Evolutionary conservation across 2,113 vertebrate genomes (phyloP).

Genomic region (Montifringilla adamsi): DNA sequence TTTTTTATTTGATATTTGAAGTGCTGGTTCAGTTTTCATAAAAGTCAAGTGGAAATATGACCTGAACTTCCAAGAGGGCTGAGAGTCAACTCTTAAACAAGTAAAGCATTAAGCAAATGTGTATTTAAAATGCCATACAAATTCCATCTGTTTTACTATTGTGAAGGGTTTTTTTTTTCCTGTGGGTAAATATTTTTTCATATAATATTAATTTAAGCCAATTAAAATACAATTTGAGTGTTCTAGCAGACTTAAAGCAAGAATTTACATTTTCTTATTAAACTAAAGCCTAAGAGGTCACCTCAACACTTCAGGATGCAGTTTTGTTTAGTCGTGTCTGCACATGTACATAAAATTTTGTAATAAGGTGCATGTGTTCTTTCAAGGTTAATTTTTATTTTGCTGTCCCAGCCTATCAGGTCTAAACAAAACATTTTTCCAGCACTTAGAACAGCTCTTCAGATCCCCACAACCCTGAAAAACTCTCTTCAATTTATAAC

Average conservation of each 20-base stretch:
- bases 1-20: constrained; percentile 39
- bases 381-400: background rate
- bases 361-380: background rate
- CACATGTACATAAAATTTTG: background rate
- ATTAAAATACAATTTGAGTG: background rate
- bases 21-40: background rate
- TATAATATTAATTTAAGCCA: background rate
- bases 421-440: background rate
- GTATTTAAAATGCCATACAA: background rate
- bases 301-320: background rate
- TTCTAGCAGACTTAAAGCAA: background rate
- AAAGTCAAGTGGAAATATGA: constrained; percentile 12
- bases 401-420: background rate
- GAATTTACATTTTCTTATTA: background rate
- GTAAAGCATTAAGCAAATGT: constrained; percentile 9
- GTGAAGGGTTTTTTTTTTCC: background rate
- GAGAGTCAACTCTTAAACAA: background rate
- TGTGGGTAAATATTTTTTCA: background rate
- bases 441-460: background rate
- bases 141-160: background rate
- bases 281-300: background rate
- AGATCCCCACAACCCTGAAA: background rate
- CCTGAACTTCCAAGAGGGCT: constrained; percentile 1
- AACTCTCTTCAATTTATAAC: background rate
- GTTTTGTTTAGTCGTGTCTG: background rate